Conservation (phyloP, 2,888 invertebrate genomes). For the Drosophila incognita region DNA sequence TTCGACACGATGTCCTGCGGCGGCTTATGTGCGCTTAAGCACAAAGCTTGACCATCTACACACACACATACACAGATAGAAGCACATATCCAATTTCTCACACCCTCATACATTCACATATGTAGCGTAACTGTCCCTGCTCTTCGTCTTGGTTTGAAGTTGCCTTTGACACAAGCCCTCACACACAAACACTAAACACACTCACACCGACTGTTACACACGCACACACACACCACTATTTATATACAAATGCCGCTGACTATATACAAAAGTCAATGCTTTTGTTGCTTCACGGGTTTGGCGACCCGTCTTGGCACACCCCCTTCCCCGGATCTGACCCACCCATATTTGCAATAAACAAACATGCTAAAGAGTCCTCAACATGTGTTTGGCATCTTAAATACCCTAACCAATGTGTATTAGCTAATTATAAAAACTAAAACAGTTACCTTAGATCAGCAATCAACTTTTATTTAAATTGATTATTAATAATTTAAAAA, state of each 20-base stretch:
- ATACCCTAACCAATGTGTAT: slow-evolving; percentile 38
- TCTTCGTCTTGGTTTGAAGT: slow-evolving; percentile 37
- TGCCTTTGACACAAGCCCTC: slow-evolving; percentile 63
- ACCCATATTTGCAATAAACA: slow-evolving; percentile 70
- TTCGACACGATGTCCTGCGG: slow-evolving; percentile 69
- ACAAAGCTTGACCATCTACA: slow-evolving; percentile 71
- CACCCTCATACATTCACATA: slow-evolving; percentile 23
- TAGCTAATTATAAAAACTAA: not conserved
- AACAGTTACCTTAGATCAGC: not conserved
- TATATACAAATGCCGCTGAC: slow-evolving; percentile 77
- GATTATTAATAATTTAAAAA: not conserved
- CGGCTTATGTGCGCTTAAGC: slow-evolving; percentile 79
- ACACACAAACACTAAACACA: slow-evolving; percentile 17
- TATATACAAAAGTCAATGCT: slow-evolving; percentile 80
- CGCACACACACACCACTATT: slow-evolving; percentile 58
- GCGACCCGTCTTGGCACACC: slow-evolving; percentile 32
- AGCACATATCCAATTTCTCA: slow-evolving; percentile 30
- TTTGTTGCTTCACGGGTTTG: slow-evolving; percentile 57
- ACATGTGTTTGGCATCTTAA: not conserved
- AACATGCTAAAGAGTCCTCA: slow-evolving; percentile 34
- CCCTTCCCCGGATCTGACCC: slow-evolving; percentile 38
- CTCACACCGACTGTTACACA: slow-evolving; percentile 20
- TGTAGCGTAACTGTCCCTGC: slow-evolving; percentile 24
- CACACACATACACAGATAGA: slow-evolving; percentile 28
- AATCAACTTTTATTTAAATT: not conserved